Base-by-base conservation (phyloP, 2,797 vertebrate species). In the Sebastes matsubarae region DNA sequence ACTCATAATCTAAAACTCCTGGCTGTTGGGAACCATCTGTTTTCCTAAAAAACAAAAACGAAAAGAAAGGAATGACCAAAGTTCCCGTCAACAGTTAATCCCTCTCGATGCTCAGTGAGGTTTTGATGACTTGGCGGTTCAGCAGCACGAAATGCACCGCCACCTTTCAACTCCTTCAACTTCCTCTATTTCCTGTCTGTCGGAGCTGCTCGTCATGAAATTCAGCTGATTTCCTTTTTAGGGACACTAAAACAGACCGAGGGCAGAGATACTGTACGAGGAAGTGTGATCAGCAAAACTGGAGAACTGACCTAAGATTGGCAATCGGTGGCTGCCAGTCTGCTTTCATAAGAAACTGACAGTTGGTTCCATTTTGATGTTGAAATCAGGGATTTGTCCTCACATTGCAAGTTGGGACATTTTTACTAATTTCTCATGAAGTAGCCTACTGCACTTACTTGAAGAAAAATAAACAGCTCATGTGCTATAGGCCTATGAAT, bases 181-280 rank as follows among this genome's bases (percentile, higher is more conserved):
- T 88, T 91, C 90, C 87, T 82, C 79, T 78, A 38, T 84, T 92
- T 93, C 91, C 90, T 87, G 85, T 89, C 83, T 78, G 85, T 67
- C 1, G 5, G 55, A 18, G 55, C 30, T 54, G 68, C 64, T 75
- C 30, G 0, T 55, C 64, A 20, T 74, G 58, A 74, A 77, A 65
- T 68, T 77, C 5, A 4, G n/a, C 84, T 72, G 54, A 55, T 85
- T 92, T 92, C 88, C 90, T 79, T 76, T 89, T 75, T 34, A 8
- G 25, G 50, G 79, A 74, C 80, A 72, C 12, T 60, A 11, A 1
- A 38, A 72, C 67, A 24, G 73, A 25, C 81, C 2, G 18, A 58
- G 50, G 46, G 9, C 58, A 70, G 57, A 83, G 79, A 89, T 88
- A 89, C 86, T 84, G 87, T 89, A 93, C 69, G 11, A 66, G 87